phyloP scores from a whole-genome alignment of 2,797 vertebrate genomes.

The Liasis olivaceus region DNA sequence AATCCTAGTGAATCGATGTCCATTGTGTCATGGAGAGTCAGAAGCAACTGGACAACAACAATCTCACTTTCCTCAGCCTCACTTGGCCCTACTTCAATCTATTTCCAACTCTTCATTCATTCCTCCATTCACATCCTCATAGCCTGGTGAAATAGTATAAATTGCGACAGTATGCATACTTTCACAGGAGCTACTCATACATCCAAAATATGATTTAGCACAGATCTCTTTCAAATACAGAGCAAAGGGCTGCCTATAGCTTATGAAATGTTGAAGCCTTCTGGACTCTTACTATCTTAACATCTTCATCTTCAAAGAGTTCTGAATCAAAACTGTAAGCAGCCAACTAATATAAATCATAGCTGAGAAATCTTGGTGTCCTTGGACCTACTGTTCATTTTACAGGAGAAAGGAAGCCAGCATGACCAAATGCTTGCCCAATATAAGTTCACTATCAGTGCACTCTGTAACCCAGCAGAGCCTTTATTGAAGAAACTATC shows the following conservation, averaged over 20 bases:
- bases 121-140: background rate
- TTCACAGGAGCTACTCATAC: background rate
- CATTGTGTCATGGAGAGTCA: background rate
- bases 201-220: background rate
- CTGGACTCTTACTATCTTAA: background rate
- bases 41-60: too few relatives aligned
- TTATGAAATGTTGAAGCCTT: background rate
- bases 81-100: background rate
- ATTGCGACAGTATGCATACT: background rate
- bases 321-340: conserved; percentile 4
- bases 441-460: conserved; percentile 5
- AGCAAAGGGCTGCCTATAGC: background rate
- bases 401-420: background rate
- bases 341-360: conserved; percentile 8
- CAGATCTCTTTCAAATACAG: background rate
- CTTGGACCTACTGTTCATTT: background rate
- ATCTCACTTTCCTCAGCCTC: background rate
- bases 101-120: background rate
- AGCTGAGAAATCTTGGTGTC: conserved; percentile 6
- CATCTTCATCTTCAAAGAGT: background rate
- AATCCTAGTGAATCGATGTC: background rate
- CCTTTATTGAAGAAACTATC: conserved; percentile 9
- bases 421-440: conserved; percentile 5
- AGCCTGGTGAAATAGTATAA: background rate
- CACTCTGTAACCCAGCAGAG: background rate